Conservation (phyloP, 2,113 vertebrate species). For the Tympanuchus pallidicinctus region DNA sequence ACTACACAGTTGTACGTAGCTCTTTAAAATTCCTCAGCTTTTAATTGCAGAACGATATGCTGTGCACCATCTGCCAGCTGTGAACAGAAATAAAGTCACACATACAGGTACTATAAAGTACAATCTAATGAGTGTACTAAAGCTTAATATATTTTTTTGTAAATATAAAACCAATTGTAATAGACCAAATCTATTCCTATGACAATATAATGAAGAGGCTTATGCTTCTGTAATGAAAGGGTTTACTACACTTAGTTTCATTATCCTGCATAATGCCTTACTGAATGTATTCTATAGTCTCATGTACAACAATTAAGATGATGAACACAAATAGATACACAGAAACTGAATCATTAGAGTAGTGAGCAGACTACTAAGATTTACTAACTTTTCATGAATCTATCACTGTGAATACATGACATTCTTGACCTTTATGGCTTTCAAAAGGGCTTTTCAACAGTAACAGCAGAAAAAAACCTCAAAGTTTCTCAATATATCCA, state of each 20-base stretch:
- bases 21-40: constrained; percentile 53
- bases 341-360: constrained; percentile 29
- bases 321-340: constrained; percentile 6
- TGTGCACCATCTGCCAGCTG: constrained; percentile 58
- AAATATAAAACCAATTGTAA: constrained; percentile 77
- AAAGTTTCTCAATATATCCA: neutral
- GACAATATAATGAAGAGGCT: constrained; percentile 45
- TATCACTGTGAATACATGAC: neutral
- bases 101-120: constrained; percentile 55
- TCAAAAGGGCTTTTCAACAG: neutral
- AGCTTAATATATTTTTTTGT: constrained; percentile 72
- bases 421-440: neutral
- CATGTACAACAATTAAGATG: constrained; percentile 68
- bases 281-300: constrained; percentile 46
- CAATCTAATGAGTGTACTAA: constrained; percentile 69
- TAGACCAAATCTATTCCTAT: constrained; percentile 59
- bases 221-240: constrained; percentile 57
- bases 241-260: constrained; percentile 19
- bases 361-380: neutral
- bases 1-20: neutral
- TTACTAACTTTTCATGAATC: neutral
- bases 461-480: neutral
- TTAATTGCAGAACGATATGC: constrained; percentile 44
- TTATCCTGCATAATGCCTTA: constrained; percentile 24
- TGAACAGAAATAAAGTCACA: constrained; percentile 30